These are phyloP conservation scores for Scomber colias DNA, from an alignment of 2,113 vertebrate species.

Conservation along the genomic window DNA sequence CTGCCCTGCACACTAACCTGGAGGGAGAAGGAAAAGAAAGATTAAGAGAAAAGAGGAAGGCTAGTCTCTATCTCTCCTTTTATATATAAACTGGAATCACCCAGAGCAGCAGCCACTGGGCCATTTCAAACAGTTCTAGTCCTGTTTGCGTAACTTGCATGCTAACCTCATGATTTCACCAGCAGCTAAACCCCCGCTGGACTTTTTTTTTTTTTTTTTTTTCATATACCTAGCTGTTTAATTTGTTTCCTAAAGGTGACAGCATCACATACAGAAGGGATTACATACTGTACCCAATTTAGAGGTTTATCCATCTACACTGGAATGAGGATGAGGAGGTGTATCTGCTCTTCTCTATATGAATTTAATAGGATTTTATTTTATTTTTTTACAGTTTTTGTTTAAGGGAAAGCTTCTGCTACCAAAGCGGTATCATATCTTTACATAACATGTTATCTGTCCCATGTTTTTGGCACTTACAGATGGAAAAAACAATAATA, in stretches of 20 bases:
- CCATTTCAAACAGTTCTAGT: conserved; percentile 17
- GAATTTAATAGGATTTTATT: background rate
- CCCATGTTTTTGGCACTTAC: too few species aligned
- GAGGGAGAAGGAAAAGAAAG: conserved; percentile 44
- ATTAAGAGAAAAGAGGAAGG: conserved; percentile 51
- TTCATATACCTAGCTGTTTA: background rate
- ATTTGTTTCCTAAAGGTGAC: conserved; percentile 38
- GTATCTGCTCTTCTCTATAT: background rate
- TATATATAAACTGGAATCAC: conserved; percentile 37
- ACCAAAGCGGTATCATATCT: too few species aligned
- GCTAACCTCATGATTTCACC: conserved; percentile 32
- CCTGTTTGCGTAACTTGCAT: conserved; percentile 43
- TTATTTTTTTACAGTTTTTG: too few species aligned
- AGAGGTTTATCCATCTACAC: background rate
- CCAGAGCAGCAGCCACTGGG: conserved; percentile 28
- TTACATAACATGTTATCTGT: too few species aligned
- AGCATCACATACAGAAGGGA: background rate
- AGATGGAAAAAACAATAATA: too few species aligned
- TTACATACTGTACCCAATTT: conserved; percentile 11
- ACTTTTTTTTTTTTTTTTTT: background rate
- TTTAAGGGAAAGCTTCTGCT: background rate
- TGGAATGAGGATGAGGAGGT: background rate
- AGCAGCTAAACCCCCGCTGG: background rate
- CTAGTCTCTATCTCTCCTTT: conserved; percentile 38
- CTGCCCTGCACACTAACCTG: conserved; percentile 35